Evolutionary conservation across 2,113 vertebrate species (phyloP).

Genomic region (Myotis lucifugus): DNA sequence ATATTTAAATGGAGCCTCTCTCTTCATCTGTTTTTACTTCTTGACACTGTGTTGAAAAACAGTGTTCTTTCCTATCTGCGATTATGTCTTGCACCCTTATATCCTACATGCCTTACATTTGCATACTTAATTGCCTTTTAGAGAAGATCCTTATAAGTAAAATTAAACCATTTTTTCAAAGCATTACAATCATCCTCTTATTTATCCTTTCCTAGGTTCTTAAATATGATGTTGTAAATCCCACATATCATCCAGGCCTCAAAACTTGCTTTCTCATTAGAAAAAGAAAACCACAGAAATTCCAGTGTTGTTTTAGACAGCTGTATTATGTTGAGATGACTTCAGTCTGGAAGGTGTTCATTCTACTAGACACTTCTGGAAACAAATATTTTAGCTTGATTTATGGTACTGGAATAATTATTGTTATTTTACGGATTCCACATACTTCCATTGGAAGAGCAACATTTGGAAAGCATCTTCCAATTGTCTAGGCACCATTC

Average conservation of each 20-base stretch:
- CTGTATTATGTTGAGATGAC: constrained; percentile 84
- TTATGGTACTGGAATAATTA: constrained; percentile 82
- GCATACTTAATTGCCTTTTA: not conserved
- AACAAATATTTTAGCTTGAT: constrained; percentile 87
- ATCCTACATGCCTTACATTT: not conserved
- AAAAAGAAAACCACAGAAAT: constrained; percentile 76
- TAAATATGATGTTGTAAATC: constrained; percentile 46
- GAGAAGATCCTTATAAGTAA: not conserved
- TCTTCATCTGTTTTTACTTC: not conserved
- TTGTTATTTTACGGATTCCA: constrained; percentile 72
- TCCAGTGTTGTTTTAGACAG: constrained; percentile 80
- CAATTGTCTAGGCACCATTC: constrained; percentile 59
- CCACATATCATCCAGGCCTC: not conserved
- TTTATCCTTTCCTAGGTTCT: constrained; percentile 29
- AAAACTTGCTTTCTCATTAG: constrained; percentile 78
- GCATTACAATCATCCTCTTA: not conserved
- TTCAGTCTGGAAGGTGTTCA: constrained; percentile 87
- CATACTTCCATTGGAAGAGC: constrained; percentile 81
- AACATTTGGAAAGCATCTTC: constrained; percentile 83
- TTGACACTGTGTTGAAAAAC: not conserved
- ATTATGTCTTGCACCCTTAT: not conserved
- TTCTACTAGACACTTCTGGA: constrained; percentile 87
- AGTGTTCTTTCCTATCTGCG: not conserved
- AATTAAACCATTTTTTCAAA: not conserved
- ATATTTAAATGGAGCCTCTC: not conserved